Base-by-base conservation (phyloP, 1,140 invertebrate species). In the Drosophila trapezifrons region DNA sequence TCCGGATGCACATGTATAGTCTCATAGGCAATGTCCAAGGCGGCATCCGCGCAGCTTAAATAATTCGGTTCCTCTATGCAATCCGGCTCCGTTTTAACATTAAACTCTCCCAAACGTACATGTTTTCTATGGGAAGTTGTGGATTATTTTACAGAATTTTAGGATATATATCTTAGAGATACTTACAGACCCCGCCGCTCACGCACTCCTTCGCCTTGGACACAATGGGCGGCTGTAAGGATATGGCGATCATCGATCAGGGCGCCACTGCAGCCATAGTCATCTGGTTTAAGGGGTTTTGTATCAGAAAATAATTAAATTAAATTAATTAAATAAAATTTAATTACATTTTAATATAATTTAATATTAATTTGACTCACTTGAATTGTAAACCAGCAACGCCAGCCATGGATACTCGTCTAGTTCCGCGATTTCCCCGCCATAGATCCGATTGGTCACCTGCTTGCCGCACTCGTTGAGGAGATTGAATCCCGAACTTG, bases 161-260 rank as follows among this genome's bases (percentile, higher is more conserved):
- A 0, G 9, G 38, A 12, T 29, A n/a, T 27, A 43, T 15, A 7
- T 12, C 9, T 45, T 15, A 22, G 0, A 13, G 17, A 15, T 17
- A 74, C 91, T 83, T 71, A 92, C 91, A 92, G 42, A 59, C 91
- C 91, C 10, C 70, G 60, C 2, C 86, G 78, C 25, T 90, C 75
- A 1, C 90, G 74, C 13, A 91, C 85, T 13, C 81, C 75, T 91
- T 66, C 84, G 29, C 95, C 95, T 74, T 95, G 94, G 2, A 98
- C 93, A 78, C 97, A 98, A 90, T 98, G 97, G 0, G 96, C 96
- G 1, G 97, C 97, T 0, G 97, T 98, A 15, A 95, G 76, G 10
- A 95, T 93, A 60, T 95, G 94, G 58, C 92, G 92, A 32, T 92
- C 92, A 38, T 93, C 94, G 63, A 95, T 94, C 15, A 95, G 65